Evolutionary conservation across 1,140 invertebrate species (phyloP).

Genomic region (Cotesia vestalis): DNA sequence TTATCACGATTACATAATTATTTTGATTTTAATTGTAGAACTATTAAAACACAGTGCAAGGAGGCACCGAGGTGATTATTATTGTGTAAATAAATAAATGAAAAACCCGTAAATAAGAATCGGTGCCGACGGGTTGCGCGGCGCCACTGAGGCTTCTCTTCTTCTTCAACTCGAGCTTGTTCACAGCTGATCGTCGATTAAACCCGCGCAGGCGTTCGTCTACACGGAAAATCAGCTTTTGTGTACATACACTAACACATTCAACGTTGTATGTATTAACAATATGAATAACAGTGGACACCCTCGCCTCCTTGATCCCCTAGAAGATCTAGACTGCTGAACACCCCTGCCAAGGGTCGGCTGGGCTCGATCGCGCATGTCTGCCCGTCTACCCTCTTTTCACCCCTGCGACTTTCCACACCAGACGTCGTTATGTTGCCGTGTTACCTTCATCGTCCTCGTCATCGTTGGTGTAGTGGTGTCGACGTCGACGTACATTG

Average conservation of each 20-base stretch:
- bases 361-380: too few species aligned
- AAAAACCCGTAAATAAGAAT: constrained; percentile 33
- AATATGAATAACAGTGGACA: background rate
- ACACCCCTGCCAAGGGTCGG: too few species aligned
- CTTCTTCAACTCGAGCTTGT: constrained; percentile 43
- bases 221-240: constrained; percentile 41
- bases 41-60: too few species aligned
- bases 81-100: constrained; percentile 25
- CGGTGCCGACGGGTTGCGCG: constrained; percentile 44
- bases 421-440: background rate
- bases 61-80: constrained; percentile 16
- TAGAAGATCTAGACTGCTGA: background rate
- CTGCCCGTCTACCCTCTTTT: too few species aligned
- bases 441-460: too few species aligned
- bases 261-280: too few species aligned
- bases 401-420: background rate
- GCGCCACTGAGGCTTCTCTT: constrained; percentile 46
- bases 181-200: constrained; percentile 61
- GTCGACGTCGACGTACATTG: background rate
- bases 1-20: too few species aligned
- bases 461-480: too few species aligned
- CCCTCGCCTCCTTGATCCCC: background rate
- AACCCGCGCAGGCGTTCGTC: constrained; percentile 57
- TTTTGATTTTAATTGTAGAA: too few species aligned
- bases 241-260: constrained; percentile 26